A percentile compares a stretch with the other conserved stretches of the same genome.
Conservation (phyloP, 2,888 invertebrate species). For the Coecobrya sp. region DNA sequence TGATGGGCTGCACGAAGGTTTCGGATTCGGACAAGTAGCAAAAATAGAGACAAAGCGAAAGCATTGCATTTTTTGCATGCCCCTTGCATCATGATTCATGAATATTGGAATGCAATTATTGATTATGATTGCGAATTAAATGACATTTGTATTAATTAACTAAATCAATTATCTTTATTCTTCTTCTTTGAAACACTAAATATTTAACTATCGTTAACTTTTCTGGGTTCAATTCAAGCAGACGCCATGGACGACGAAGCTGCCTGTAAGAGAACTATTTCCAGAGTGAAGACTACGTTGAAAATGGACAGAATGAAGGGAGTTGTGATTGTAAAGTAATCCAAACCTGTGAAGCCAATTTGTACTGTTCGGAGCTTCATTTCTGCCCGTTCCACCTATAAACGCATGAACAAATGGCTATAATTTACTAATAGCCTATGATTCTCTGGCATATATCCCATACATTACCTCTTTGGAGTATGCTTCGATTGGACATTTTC, state of each 20-base stretch:
- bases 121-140: too few relatives aligned
- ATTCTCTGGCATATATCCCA: neutral
- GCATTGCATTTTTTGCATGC: too few relatives aligned
- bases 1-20: too few relatives aligned
- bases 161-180: too few relatives aligned
- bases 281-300: conserved; percentile 4
- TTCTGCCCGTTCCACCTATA: neutral
- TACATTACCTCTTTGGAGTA: conserved; percentile 5
- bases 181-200: too few relatives aligned
- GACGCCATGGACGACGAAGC: neutral
- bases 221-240: too few relatives aligned
- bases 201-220: too few relatives aligned
- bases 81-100: too few relatives aligned
- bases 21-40: too few relatives aligned
- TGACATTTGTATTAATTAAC: too few relatives aligned
- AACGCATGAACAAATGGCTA: neutral
- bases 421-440: neutral
- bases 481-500: neutral
- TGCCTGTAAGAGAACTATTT: conserved; percentile 5
- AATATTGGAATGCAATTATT: too few relatives aligned
- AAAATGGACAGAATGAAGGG: conserved; percentile 5
- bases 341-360: conserved; percentile 11
- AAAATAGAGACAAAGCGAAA: too few relatives aligned
- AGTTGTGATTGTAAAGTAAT: conserved; percentile 23
- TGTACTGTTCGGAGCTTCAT: neutral